These are phyloP conservation scores for Glaucomys volans DNA, from an alignment of 2,113 vertebrate genomes.

Conservation along the genomic window DNA sequence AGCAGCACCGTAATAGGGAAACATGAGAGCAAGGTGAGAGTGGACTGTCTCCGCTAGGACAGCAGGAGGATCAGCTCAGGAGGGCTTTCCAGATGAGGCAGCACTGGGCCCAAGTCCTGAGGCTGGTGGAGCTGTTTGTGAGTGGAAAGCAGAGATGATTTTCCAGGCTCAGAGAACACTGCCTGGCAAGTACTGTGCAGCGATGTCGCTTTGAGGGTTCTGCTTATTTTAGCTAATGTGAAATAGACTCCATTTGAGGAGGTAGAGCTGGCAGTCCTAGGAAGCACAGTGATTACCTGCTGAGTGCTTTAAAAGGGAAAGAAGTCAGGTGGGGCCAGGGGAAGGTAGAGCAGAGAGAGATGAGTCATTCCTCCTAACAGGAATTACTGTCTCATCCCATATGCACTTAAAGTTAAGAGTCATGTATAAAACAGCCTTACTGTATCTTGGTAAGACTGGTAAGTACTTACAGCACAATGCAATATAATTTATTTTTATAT, in stretches of 20 bases:
- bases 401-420: constrained; percentile 56
- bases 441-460: constrained; percentile 33
- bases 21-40: neutral
- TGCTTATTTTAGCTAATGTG: neutral
- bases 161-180: neutral
- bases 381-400: constrained; percentile 56
- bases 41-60: neutral
- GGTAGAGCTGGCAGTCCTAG: neutral
- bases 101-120: rapidly evolving
- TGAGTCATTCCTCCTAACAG: constrained; percentile 59
- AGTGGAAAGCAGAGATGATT: neutral
- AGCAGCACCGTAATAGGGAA: neutral
- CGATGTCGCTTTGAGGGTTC: neutral
- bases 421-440: constrained; percentile 1
- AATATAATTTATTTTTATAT: constrained; percentile 72
- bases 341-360: neutral
- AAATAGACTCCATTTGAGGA: neutral
- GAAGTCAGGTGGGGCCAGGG: neutral
- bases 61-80: neutral
- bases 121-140: neutral
- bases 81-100: neutral
- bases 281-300: neutral
- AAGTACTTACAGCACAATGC: constrained; percentile 57
- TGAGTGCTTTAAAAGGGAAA: constrained; percentile 45
- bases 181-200: rapidly evolving